Conservation (phyloP, 2,888 invertebrate genomes). For the Oligia latruncula region DNA sequence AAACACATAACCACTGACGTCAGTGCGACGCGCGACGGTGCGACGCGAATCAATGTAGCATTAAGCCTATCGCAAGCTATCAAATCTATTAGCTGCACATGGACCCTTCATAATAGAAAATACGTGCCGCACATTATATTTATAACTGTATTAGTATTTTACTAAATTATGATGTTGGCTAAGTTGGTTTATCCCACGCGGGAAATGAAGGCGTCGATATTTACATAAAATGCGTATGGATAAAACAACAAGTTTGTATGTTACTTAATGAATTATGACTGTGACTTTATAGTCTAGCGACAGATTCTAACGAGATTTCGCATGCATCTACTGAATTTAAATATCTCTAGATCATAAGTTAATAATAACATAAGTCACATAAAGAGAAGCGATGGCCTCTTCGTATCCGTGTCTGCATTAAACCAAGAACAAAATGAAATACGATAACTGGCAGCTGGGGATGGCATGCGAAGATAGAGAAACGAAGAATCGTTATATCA, state of each 20-base stretch:
- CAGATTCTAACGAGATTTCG: slow-evolving; percentile 31
- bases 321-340: slow-evolving; percentile 40
- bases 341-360: slow-evolving; percentile 47
- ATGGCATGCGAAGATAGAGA: slow-evolving; percentile 43
- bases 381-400: slow-evolving; percentile 45
- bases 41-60: slow-evolving; percentile 80
- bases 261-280: slow-evolving; percentile 30
- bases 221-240: slow-evolving; percentile 32
- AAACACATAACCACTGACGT: slow-evolving; percentile 83
- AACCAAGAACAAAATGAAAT: slow-evolving; percentile 54
- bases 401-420: slow-evolving; percentile 52
- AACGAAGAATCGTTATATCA: slow-evolving; percentile 46
- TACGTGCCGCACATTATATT: slow-evolving; percentile 59
- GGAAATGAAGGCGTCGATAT: slow-evolving; percentile 21
- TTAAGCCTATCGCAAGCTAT: slow-evolving; percentile 74
- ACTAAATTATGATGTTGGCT: slow-evolving; percentile 44
- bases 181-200: slow-evolving; percentile 24
- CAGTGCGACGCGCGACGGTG: slow-evolving; percentile 66
- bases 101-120: slow-evolving; percentile 57
- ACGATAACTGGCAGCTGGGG: slow-evolving; percentile 48
- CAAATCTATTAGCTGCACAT: slow-evolving; percentile 71
- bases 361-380: slow-evolving; percentile 58
- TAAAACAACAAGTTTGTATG: slow-evolving; percentile 18
- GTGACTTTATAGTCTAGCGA: slow-evolving; percentile 21
- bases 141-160: slow-evolving; percentile 55